Conservation (phyloP, 35 echinoderm and acorn worm species). For the Apostichopus parvimensis region DNA sequence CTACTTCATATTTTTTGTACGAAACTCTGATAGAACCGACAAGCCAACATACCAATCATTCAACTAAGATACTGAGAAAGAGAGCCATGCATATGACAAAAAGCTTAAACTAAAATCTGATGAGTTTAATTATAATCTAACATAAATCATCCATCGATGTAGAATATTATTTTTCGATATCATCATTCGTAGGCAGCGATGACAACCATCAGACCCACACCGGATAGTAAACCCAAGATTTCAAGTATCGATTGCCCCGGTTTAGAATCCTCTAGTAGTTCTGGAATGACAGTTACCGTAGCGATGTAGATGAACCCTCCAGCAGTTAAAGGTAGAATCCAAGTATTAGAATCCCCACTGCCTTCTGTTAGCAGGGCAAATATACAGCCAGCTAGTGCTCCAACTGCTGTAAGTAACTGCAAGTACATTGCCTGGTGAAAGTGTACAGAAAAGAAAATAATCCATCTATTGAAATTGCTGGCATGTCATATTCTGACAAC, state of each 20-base stretch:
- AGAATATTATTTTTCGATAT: background rate
- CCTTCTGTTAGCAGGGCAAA: constrained; percentile 86
- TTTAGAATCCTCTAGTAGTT: constrained; percentile 77
- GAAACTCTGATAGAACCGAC: too few species aligned
- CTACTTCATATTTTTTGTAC: too few species aligned
- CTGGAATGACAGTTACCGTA: constrained; percentile 88
- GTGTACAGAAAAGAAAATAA: background rate
- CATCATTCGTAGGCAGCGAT: constrained; percentile 76
- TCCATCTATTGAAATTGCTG: too few species aligned
- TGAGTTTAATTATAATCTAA: too few species aligned
- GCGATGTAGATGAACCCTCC: constrained; percentile 98
- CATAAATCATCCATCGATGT: too few species aligned
- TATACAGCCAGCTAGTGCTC: constrained; percentile 84
- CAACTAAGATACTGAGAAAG: too few species aligned
- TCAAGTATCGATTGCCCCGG: constrained; percentile 69
- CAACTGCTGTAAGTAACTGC: constrained; percentile 83
- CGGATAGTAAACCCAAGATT: constrained; percentile 71
- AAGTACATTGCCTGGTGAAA: constrained; percentile 90
- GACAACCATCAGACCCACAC: constrained; percentile 79
- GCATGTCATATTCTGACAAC: too few species aligned
- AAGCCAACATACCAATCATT: too few species aligned
- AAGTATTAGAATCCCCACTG: constrained; percentile 65
- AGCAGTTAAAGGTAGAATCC: constrained; percentile 90
- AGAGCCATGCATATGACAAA: too few species aligned
- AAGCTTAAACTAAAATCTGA: too few species aligned